A percentile compares a stretch with the other conserved stretches of the same genome.
Evolutionary conservation across 2,888 invertebrate species (phyloP).

Genomic region (Polia nebulosa): DNA sequence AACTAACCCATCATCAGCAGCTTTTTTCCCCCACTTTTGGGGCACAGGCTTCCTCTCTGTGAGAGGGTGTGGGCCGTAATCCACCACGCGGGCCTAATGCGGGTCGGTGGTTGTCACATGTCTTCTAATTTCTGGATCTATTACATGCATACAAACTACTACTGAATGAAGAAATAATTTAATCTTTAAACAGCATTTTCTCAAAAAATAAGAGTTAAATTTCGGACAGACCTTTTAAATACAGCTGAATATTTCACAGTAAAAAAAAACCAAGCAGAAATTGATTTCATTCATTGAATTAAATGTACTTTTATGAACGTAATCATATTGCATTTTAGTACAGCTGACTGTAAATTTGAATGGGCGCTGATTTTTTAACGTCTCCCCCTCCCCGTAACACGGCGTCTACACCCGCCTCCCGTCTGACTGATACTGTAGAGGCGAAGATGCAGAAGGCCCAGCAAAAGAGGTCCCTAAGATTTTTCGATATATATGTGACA

Average conservation of each 20-base stretch:
- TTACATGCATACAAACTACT: too few relatives aligned
- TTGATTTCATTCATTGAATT: conserved; percentile 37
- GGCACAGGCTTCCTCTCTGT: too few relatives aligned
- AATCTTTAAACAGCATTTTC: not conserved
- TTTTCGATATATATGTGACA: too few relatives aligned
- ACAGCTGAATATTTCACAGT: conserved; percentile 2
- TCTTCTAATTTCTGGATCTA: too few relatives aligned
- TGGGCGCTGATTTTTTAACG: conserved; percentile 62
- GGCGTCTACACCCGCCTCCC: not conserved
- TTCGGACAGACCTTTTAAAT: not conserved
- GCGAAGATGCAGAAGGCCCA: conserved; percentile 13
- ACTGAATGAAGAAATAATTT: not conserved
- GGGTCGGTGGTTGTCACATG: too few relatives aligned
- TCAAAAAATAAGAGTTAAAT: not conserved
- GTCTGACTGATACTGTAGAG: not conserved
- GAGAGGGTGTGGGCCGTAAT: too few relatives aligned
- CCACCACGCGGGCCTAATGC: too few relatives aligned
- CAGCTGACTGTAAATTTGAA: conserved; percentile 38
- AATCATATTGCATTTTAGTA: conserved; percentile 50
- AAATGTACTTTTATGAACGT: conserved; percentile 19
- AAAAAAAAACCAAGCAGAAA: not conserved
- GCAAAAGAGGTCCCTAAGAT: too few relatives aligned
- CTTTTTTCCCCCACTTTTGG: too few relatives aligned
- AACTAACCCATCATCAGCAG: too few relatives aligned
- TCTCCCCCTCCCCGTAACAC: conserved; percentile 5